Percentiles rank a stretch among this genome's conserved stretches.
phyloP scores from a whole-genome alignment of 2,113 vertebrate genomes.

The Corydoras maculifer region DNA sequence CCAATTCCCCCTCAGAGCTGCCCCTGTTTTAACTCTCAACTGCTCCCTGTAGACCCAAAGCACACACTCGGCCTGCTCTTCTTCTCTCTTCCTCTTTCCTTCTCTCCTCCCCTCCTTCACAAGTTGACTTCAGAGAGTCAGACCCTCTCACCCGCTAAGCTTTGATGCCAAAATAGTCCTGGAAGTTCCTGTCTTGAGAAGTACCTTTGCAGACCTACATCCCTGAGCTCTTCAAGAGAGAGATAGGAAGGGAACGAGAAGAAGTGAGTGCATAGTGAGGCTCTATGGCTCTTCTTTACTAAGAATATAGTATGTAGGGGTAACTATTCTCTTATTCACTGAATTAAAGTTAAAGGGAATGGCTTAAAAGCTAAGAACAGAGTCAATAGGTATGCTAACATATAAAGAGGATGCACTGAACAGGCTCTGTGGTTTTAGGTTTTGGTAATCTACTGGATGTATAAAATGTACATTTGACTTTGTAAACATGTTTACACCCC shows the following conservation, averaged over 20 bases:
- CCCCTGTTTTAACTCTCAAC: constrained; percentile 34
- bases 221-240: constrained; percentile 38
- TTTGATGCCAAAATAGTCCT: constrained; percentile 74
- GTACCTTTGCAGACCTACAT: constrained; percentile 58
- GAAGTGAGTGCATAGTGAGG: constrained; percentile 5
- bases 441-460: no score
- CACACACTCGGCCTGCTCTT: constrained; percentile 30
- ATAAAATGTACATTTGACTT: no score
- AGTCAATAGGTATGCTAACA: constrained; percentile 32
- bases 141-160: constrained; percentile 62
- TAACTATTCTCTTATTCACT: constrained; percentile 39
- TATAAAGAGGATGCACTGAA: no score
- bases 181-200: constrained; percentile 67
- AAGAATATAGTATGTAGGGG: constrained; percentile 39
- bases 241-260: constrained; percentile 14
- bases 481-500: no score
- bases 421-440: no score
- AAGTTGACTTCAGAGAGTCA: constrained; percentile 72
- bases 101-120: constrained; percentile 57
- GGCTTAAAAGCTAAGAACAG: constrained; percentile 44
- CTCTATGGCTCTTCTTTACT: constrained; percentile 33
- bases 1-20: constrained; percentile 25
- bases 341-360: constrained; percentile 35
- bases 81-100: constrained; percentile 34
- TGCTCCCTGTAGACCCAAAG: constrained; percentile 38